These are phyloP conservation scores for Drosophila serrata DNA, from an alignment of 1,140 invertebrate genomes.

Conservation along the genomic window DNA sequence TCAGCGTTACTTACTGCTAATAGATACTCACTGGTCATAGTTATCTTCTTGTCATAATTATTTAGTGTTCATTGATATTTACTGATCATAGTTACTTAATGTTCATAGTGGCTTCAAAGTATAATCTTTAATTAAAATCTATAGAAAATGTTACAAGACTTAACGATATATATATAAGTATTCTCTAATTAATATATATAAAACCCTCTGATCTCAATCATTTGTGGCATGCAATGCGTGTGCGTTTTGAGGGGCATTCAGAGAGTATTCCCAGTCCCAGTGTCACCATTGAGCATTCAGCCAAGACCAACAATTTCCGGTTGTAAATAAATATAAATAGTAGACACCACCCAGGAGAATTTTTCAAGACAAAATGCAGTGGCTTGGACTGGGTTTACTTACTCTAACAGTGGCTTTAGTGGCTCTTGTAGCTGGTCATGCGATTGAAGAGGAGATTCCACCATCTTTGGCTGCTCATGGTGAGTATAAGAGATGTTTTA, in stretches of 20 bases:
- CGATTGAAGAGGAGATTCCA: slow-evolving; percentile 16
- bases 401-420: neutral
- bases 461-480: slow-evolving; percentile 15
- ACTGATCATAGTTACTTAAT: too few species aligned
- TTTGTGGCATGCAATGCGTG: slow-evolving; percentile 19
- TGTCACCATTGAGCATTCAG: slow-evolving; percentile 67
- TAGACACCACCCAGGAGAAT: neutral
- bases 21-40: too few species aligned
- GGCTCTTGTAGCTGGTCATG: neutral
- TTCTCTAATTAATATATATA: neutral
- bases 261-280: neutral
- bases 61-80: too few species aligned
- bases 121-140: neutral
- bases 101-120: neutral
- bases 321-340: slow-evolving; percentile 43
- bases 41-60: too few species aligned
- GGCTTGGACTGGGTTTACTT: slow-evolving; percentile 13
- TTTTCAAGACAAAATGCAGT: slow-evolving; percentile 31
- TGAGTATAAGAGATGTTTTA: slow-evolving; percentile 42
- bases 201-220: slow-evolving; percentile 7
- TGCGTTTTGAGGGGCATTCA: neutral
- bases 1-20: too few species aligned
- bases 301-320: slow-evolving; percentile 56
- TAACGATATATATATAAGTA: neutral
- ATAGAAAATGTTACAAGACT: neutral